Evolutionary conservation across 2,797 vertebrate species (phyloP).

Genomic region (Jordanella pulchra): DNA sequence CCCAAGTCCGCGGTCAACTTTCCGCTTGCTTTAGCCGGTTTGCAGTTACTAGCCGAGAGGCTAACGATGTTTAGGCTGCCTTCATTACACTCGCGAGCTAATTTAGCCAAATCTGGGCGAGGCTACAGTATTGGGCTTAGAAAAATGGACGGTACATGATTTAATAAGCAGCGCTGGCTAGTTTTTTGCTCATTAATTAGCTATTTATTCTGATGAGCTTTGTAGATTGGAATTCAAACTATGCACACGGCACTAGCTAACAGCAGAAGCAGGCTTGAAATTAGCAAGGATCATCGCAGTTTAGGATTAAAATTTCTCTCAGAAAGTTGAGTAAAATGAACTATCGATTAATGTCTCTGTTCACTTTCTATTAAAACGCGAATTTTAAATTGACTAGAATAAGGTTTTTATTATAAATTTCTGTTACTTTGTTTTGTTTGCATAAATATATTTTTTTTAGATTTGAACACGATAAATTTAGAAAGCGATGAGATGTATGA

Average conservation of each 20-base stretch:
- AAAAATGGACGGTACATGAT: conserved; percentile 29
- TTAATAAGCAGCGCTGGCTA: background rate
- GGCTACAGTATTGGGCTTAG: conserved; percentile 26
- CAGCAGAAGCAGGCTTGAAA: conserved; percentile 57
- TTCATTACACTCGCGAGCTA: conserved; percentile 47
- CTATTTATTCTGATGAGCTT: conserved; percentile 54
- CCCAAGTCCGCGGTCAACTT: conserved; percentile 72
- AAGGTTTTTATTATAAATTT: background rate
- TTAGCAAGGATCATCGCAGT: conserved; percentile 50
- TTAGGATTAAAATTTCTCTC: conserved; percentile 10
- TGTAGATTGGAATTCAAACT: conserved; percentile 69
- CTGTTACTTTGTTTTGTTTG: background rate
- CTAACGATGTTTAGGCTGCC: conserved; percentile 62
- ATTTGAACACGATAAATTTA: background rate
- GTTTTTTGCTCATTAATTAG: conserved; percentile 40
- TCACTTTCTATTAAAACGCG: background rate
- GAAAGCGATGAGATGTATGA: background rate
- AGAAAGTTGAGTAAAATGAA: conserved; percentile 26
- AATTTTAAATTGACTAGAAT: background rate
- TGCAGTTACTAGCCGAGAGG: conserved; percentile 68
- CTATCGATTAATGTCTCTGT: background rate
- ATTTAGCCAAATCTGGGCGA: conserved; percentile 58
- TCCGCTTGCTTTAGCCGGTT: conserved; percentile 66
- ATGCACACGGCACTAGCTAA: conserved; percentile 66
- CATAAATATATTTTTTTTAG: background rate